These are phyloP conservation scores for Drymonia ruficornis DNA, from an alignment of 2,888 invertebrate genomes.

Conservation along the genomic window DNA sequence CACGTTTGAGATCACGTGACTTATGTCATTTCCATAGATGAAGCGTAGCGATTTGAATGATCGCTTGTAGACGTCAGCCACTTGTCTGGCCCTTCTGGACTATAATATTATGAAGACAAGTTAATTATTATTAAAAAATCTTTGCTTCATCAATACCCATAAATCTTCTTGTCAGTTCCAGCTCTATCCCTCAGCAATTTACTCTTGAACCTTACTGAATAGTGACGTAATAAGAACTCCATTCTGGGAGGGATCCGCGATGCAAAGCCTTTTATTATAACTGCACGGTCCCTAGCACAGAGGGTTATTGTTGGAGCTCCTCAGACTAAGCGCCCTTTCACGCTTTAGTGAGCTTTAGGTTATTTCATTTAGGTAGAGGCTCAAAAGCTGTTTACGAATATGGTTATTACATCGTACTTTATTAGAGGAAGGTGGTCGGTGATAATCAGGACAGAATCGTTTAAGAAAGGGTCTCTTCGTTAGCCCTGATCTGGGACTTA, in stretches of 20 bases:
- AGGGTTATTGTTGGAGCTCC: constrained; percentile 31
- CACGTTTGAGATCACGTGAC: no score
- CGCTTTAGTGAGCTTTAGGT: not conserved
- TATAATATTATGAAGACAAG: no score
- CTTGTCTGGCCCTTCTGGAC: no score
- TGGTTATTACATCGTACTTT: not conserved
- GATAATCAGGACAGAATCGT: no score
- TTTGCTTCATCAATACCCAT: not conserved
- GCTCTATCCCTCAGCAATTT: constrained; percentile 5
- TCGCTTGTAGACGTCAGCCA: no score
- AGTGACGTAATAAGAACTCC: constrained; percentile 33
- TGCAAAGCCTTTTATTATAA: constrained; percentile 43
- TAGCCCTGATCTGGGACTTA: no score
- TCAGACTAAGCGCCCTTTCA: constrained; percentile 1
- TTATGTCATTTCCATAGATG: no score
- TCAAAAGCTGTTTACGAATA: not conserved
- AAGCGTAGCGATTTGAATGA: no score
- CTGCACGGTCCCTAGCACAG: constrained; percentile 26
- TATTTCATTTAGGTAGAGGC: constrained; percentile 1
- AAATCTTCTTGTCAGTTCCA: not conserved
- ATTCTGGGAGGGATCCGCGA: constrained; percentile 22
- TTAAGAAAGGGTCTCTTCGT: no score
- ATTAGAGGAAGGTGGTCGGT: not conserved
- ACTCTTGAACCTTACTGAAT: constrained; percentile 8
- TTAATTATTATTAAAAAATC: no score